Base-by-base conservation (phyloP, 2,888 invertebrate genomes). In the Palloptera scutellata region DNA sequence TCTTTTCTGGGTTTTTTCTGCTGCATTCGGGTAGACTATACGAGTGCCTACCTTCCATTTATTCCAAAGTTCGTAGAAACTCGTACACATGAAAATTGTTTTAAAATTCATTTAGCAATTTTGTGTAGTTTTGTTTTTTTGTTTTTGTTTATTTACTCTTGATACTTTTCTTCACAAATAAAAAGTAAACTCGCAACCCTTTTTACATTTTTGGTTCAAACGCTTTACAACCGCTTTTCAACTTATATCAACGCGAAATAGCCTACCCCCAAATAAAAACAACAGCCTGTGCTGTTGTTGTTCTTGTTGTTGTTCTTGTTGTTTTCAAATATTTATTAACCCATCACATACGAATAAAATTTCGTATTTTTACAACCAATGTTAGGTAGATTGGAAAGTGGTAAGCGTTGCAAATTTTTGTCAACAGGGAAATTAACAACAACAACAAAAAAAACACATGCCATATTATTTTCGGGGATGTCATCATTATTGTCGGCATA, bases 321-420 rank as follows among this genome's bases (percentile, higher is more conserved):
- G 20, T 64, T 58, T 70, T 81, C 75, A 81, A 81, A 81, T 82
- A 81, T 81, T 81, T 82, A 81, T 81, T 80, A 81, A 81, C 79
- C 79, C 82, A 82, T 82, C 80, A 81, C 64, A 68, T 67, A 70
- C 70, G 72, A 69, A 70, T 69, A 69, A 69, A 62, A 70, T 74
- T 68, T 63, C 43, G 45, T 63, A 63, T 61, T 65, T n/a, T 57
- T 57, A 30, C 59, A 53, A 53, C 42, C 42, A 13, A 53, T 60
- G 51, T 65, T 30, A 30, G 30, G 6, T 30, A 30, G 3, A 30
- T 30, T 30, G 2, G 30, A 30, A 30, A 30, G 30, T 30, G 19
- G 43, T 43, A 63, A 63, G 68, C 67, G 66, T 68, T 60, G 62
- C 65, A 43, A 70, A 70, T 70, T 67, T 58, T 63, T 65, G 70